Evolutionary conservation across 1,140 invertebrate species (phyloP), one percentile per base, ranked within the genome.

Genomic region (Oedothorax gibbosus): DNA sequence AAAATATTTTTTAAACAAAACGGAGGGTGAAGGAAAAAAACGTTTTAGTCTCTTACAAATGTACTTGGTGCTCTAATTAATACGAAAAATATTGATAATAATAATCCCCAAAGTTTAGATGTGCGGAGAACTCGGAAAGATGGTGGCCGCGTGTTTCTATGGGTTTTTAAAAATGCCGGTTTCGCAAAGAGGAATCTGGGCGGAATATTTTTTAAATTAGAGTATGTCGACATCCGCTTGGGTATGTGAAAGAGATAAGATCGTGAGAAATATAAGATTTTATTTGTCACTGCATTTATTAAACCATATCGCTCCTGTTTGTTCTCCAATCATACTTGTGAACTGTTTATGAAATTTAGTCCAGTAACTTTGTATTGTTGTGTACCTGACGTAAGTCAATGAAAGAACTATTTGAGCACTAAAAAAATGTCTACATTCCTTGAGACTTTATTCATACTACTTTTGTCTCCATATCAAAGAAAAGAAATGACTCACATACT

Each of bases 381-480:
- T 35, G 35, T 84, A 84, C 72, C 81, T 84, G 81, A 84, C 69
- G 69, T 60, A 18, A 60, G 56, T 84, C 60, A 66, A 84, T 65
- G 72, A 76, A 66, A 56, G 60, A 76, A 84, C 81, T 75, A 66
- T 66, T 84, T 76, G 72, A 76, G 81, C 81, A 84, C 81, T 84
- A 18, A 54, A 81, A 80, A 79, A 71, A 72, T 82, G 49, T 82
- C 68, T 73, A 73, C 68, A 82, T 82, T 82, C 80, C 56, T 73
- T 60, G 81, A 65, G 57, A 73, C 80, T 57, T 82, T 64, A 82
- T 82, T 82, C n/a, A 84, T 84, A 76, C 68, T 82, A 82, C 80
- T 84, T 84, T 84, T 84, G 81, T 84, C 81, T 84, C 72, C 81
- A 84, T 84, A 84, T 84, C 81, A 84, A 75, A 84, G 81, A 66